phyloP scores from a whole-genome alignment of 2,888 invertebrate genomes.

The Hydroisotoma schaefferi region DNA sequence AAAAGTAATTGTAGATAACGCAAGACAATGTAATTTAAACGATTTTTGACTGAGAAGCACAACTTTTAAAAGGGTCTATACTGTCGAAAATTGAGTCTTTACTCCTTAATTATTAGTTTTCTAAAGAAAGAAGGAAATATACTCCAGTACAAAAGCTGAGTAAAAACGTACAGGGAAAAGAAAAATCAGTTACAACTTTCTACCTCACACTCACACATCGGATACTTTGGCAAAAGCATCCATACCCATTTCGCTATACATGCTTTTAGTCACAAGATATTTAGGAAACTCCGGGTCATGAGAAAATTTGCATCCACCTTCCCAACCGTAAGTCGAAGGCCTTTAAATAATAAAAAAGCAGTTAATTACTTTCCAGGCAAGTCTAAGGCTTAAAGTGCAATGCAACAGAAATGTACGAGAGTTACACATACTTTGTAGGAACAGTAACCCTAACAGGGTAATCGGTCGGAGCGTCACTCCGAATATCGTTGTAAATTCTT shows the following conservation, averaged over 20 bases:
- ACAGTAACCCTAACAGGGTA: slow-evolving; percentile 69
- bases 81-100: too few relatives aligned
- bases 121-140: too few relatives aligned
- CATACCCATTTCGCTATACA: slow-evolving; percentile 84
- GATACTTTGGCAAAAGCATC: slow-evolving; percentile 58
- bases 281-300: slow-evolving; percentile 65
- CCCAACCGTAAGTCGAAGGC: slow-evolving; percentile 82
- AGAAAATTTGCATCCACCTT: slow-evolving; percentile 75
- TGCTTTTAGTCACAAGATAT: slow-evolving; percentile 69
- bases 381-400: not conserved
- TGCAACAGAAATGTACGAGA: not conserved
- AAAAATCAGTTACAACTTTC: too few relatives aligned
- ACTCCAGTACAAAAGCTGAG: too few relatives aligned
- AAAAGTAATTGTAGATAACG: too few relatives aligned
- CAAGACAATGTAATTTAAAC: too few relatives aligned
- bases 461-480: slow-evolving; percentile 72
- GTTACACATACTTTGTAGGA: slow-evolving; percentile 51
- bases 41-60: too few relatives aligned
- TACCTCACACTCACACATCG: too few relatives aligned
- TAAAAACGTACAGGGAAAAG: too few relatives aligned
- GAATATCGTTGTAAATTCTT: slow-evolving; percentile 70
- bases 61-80: too few relatives aligned
- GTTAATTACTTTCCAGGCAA: not conserved
- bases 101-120: too few relatives aligned
- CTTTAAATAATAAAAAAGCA: slow-evolving; percentile 52